A percentile compares a stretch with the other conserved stretches of the same genome.
These are phyloP conservation scores for Psittacula cyanocephala DNA, from an alignment of 2,113 vertebrate species.

Conservation along the genomic window DNA sequence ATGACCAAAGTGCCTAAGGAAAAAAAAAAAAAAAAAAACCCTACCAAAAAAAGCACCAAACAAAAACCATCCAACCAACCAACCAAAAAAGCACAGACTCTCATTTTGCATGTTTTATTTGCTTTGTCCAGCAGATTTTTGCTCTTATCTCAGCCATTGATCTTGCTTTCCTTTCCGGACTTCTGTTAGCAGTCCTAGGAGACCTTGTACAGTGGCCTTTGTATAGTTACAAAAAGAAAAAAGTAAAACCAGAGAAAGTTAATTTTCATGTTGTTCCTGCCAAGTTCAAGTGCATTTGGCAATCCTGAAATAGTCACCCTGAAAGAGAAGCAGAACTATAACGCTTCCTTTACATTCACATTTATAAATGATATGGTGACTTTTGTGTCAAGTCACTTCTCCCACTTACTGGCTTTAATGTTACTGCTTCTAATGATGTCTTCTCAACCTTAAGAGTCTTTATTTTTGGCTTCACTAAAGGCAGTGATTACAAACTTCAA, in stretches of 20 bases:
- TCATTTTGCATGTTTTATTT: not conserved
- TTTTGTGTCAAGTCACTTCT: not conserved
- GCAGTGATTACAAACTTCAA: not conserved
- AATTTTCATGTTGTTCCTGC: not conserved
- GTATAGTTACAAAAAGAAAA: not conserved
- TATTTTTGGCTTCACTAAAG: not conserved
- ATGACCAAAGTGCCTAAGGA: not conserved
- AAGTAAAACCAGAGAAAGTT: not conserved
- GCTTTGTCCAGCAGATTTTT: not conserved
- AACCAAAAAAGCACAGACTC: fast-evolving
- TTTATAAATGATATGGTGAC: not conserved
- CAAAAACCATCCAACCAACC: not conserved
- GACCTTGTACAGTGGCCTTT: not conserved
- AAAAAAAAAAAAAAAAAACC: not conserved
- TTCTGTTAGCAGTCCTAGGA: not conserved
- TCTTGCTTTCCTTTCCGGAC: not conserved
- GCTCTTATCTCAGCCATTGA: not conserved
- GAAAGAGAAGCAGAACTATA: not conserved
- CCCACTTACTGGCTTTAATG: not conserved
- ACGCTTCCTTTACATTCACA: not conserved
- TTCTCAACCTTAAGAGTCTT: not conserved
- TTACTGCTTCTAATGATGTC: not conserved
- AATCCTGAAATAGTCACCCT: not conserved
- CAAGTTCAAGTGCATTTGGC: not conserved
- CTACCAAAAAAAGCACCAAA: not conserved